phyloP scores from a whole-genome alignment of 2,888 invertebrate genomes.

The Hirtodrosophila trivittata region DNA sequence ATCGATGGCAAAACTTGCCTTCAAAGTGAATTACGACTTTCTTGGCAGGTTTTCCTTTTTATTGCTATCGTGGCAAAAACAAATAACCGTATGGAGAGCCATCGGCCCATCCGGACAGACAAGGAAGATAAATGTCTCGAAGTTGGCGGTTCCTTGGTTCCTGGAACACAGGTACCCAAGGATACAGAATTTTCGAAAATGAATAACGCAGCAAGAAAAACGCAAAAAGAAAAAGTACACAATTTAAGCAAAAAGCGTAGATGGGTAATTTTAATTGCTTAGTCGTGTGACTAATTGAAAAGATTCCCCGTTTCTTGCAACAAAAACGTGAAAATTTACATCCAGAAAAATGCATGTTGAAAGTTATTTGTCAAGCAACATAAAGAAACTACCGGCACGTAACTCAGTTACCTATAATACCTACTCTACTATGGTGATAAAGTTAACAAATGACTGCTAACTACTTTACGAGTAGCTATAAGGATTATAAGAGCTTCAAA shows the following conservation, averaged over 20 bases:
- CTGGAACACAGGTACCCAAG: constrained; percentile 22
- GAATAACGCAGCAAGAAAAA: constrained; percentile 4
- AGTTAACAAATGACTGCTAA: constrained; percentile 6
- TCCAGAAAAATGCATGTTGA: constrained; percentile 28
- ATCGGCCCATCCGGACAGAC: constrained; percentile 32
- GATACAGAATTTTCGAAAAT: constrained; percentile 13
- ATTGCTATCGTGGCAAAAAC: constrained; percentile 36
- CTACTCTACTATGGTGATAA: constrained; percentile 21
- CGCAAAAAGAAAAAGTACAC: constrained; percentile 7
- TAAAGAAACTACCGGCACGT: neutral
- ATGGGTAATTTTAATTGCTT: constrained; percentile 67
- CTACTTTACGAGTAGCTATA: too few species aligned
- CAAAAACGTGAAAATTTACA: constrained; percentile 52
- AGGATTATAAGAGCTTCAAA: neutral
- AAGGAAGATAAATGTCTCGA: constrained; percentile 69
- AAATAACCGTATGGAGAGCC: constrained; percentile 46
- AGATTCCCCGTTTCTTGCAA: constrained; percentile 55
- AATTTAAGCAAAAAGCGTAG: constrained; percentile 30
- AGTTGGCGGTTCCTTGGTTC: constrained; percentile 27
- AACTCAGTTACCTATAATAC: too few species aligned
- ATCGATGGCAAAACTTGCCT: constrained; percentile 69
- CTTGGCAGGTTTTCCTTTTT: constrained; percentile 34
- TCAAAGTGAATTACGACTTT: constrained; percentile 70
- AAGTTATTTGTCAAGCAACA: constrained; percentile 39
- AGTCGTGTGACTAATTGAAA: constrained; percentile 76